Percentiles rank a stretch among this genome's conserved stretches.
phyloP scores from a whole-genome alignment of 2,888 invertebrate species.

The Conomelus anceps region DNA sequence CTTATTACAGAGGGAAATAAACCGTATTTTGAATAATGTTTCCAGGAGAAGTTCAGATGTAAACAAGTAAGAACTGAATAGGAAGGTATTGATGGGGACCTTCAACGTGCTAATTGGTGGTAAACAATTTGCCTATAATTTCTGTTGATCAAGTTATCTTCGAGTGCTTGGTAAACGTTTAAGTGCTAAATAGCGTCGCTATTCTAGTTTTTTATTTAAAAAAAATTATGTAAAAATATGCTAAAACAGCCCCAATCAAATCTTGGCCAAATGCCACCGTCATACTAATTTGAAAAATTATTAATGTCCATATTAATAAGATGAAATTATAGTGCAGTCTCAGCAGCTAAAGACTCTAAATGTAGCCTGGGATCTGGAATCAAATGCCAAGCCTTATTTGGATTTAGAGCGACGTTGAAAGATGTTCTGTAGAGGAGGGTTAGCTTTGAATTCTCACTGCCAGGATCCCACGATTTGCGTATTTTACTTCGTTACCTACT shows the following conservation, averaged over 20 bases:
- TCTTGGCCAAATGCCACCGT: background rate
- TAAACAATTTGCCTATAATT: background rate
- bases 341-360: too few species aligned
- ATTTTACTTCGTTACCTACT: background rate
- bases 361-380: background rate
- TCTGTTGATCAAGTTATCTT: background rate
- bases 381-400: background rate
- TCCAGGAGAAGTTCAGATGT: background rate
- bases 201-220: background rate
- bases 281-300: background rate
- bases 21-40: background rate
- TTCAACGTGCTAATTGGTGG: background rate
- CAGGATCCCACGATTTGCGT: background rate
- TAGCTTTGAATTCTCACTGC: background rate
- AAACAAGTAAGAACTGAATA: background rate
- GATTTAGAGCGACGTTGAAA: background rate
- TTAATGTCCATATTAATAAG: background rate
- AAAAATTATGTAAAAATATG: background rate
- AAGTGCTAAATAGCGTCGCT: background rate
- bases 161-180: background rate
- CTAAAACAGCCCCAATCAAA: background rate
- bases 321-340: background rate
- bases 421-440: background rate
- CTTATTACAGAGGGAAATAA: background rate
- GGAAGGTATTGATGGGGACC: background rate